Evolutionary conservation across 2,888 invertebrate species (phyloP), one percentile per base, ranked within the genome.

Genomic region (Euspilapteryx auroguttella): DNA sequence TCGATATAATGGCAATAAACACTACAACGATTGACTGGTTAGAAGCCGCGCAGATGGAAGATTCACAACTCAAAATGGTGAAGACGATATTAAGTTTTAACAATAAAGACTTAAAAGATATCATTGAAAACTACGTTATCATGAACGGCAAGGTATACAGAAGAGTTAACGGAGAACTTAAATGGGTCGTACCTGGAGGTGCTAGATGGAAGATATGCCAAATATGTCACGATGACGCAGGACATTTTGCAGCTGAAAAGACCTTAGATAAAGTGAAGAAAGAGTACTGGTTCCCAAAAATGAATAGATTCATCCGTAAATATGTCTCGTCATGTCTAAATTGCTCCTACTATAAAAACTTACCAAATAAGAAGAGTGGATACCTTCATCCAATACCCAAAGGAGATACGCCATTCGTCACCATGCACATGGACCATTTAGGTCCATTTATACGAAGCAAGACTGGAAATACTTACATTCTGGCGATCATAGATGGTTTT

Each of bases 161-260:
- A 31, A 14, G 25, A 31, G n/a, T 30, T 37, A 7, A 31, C 31
- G 5, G 33, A 33, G 3, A 34, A 39, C 20, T 24, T 27, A 10
- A 35, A 32, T 33, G 45, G 47, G 21, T 44, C 24, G 40, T 46
- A 14, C 42, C 43, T 11, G 41, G 42, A 24, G 14, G 20, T 3
- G 36, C 36, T 14, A 31, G 38, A 8, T 45, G 39, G 42, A 37
- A 41, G 26, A 31, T 42, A 3, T 17, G 35, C 2, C 15, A 31
- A 30, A 10, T 28, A 2, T 27, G 37, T 14, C 36, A 34, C 20
- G 34, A 33, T 12, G 35, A 37, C 3, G 28, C 24, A 12, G 38
- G 38, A 1, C 38, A 38, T 15, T 36, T 34, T 14, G 31, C 33
- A 2, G 17, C 25, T n/a, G 33, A 32, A 13, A 35, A 36, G 17